A percentile compares a stretch with the other conserved stretches of the same genome.
Conservation (phyloP, 1,140 invertebrate species). For the Drepana arcuata region DNA sequence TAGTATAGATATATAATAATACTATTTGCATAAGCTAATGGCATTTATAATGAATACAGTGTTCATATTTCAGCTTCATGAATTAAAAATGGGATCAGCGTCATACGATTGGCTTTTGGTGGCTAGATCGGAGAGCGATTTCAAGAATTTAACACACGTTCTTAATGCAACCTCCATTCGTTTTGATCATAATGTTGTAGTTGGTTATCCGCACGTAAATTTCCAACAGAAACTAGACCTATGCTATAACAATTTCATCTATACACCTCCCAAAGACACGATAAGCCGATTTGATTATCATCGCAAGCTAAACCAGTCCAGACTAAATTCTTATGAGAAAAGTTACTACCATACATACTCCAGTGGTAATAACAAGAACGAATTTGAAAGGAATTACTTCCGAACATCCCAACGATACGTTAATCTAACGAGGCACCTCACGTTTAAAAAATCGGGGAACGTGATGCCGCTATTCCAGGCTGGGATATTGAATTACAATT, state of each 20-base stretch:
- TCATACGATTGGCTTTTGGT: constrained; percentile 49
- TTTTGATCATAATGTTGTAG: constrained; percentile 53
- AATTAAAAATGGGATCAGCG: constrained; percentile 34
- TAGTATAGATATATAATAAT: too few species aligned
- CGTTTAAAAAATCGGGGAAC: constrained; percentile 22
- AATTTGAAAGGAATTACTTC: constrained; percentile 37
- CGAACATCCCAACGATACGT: constrained; percentile 29
- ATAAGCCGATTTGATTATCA: too few species aligned
- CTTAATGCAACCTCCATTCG: constrained; percentile 43
- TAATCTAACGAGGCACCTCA: constrained; percentile 32
- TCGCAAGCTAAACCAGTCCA: too few species aligned
- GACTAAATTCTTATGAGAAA: too few species aligned
- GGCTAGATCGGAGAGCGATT: constrained; percentile 31
- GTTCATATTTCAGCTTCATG: constrained; percentile 45
- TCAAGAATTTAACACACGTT: constrained; percentile 29
- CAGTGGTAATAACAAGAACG: constrained; percentile 19
- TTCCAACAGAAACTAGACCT: too few species aligned
- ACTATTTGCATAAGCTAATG: too few species aligned
- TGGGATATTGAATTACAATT: constrained; percentile 33
- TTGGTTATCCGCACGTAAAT: too few species aligned
- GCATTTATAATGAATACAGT: too few species aligned
- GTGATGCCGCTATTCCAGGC: constrained; percentile 24
- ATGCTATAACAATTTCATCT: constrained; percentile 44
- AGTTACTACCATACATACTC: too few species aligned
- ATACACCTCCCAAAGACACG: too few species aligned